Conservation (phyloP, 2,888 invertebrate species). For the Zygothrica quintamaculata region DNA sequence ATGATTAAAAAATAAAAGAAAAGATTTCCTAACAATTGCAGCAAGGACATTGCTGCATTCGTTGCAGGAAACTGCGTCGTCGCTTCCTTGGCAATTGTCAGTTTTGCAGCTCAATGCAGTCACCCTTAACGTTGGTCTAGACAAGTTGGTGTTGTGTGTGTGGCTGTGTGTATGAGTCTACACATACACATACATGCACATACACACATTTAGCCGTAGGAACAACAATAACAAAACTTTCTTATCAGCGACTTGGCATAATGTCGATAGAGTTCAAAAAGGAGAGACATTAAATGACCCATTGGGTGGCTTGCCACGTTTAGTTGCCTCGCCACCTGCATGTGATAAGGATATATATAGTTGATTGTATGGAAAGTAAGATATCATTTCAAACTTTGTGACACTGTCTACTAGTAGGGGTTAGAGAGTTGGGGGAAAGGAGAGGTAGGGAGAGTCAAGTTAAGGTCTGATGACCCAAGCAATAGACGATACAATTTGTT, state of each 20-base stretch:
- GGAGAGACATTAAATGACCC: constrained; percentile 23
- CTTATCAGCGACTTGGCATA: constrained; percentile 57
- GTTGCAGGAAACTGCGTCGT: too few species aligned
- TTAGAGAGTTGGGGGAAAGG: too few species aligned
- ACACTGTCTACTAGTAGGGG: too few species aligned
- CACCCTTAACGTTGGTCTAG: constrained; percentile 6
- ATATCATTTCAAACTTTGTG: too few species aligned
- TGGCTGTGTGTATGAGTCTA: too few species aligned
- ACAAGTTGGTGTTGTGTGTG: constrained; percentile 21
- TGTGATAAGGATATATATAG: not conserved
- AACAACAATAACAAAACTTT: constrained; percentile 34
- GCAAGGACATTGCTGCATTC: too few species aligned
- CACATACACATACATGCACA: constrained; percentile 2
- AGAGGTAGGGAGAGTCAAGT: not conserved
- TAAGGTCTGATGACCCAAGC: constrained; percentile 15
- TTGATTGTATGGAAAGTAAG: too few species aligned
- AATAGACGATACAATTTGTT: constrained; percentile 73
- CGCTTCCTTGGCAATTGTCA: too few species aligned
- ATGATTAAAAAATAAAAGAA: too few species aligned
- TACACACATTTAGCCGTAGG: not conserved
- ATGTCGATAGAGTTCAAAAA: constrained; percentile 52
- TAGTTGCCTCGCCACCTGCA: not conserved
- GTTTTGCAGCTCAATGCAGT: too few species aligned
- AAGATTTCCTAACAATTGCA: too few species aligned
- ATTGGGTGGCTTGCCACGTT: constrained; percentile 20